Percentiles rank a stretch among this genome's conserved stretches.
These are phyloP conservation scores for Mechanitis mazaeus DNA, from an alignment of 2,888 invertebrate genomes.

Conservation along the genomic window DNA sequence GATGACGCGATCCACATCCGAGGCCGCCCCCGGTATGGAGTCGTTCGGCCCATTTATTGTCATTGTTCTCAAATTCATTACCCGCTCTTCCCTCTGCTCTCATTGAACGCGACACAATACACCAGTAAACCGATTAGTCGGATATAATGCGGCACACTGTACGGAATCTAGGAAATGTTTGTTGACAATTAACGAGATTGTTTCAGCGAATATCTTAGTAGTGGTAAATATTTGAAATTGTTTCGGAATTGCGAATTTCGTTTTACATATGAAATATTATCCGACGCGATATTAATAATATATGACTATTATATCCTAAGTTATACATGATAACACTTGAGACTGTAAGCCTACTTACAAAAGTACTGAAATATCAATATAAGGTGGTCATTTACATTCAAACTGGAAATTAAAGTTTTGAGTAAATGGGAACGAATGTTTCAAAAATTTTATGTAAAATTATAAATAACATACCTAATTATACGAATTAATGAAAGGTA, in stretches of 20 bases:
- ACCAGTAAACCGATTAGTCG: constrained; percentile 21
- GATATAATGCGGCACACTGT: constrained; percentile 16
- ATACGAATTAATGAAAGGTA: no score
- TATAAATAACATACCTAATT: no score
- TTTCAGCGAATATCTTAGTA: constrained; percentile 18
- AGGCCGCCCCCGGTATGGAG: constrained; percentile 18
- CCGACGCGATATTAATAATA: no score
- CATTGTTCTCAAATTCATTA: constrained; percentile 30
- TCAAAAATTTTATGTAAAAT: no score
- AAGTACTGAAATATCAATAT: no score
- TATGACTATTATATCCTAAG: no score
- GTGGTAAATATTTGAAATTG: constrained; percentile 14
- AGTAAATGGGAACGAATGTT: no score
- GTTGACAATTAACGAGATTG: constrained; percentile 20
- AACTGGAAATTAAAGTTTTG: no score
- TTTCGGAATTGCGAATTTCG: constrained; percentile 3
- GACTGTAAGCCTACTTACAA: no score
- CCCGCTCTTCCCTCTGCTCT: constrained; percentile 17
- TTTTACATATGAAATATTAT: background rate
- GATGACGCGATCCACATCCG: constrained; percentile 25
- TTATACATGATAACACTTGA: no score
- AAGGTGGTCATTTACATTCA: no score
- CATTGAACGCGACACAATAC: constrained; percentile 9
- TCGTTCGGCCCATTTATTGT: constrained; percentile 26
- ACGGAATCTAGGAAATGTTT: constrained; percentile 17